Evolutionary conservation across 2,113 vertebrate genomes (phyloP), one percentile per base, ranked within the genome.

Genomic region (Podilymbus podiceps): DNA sequence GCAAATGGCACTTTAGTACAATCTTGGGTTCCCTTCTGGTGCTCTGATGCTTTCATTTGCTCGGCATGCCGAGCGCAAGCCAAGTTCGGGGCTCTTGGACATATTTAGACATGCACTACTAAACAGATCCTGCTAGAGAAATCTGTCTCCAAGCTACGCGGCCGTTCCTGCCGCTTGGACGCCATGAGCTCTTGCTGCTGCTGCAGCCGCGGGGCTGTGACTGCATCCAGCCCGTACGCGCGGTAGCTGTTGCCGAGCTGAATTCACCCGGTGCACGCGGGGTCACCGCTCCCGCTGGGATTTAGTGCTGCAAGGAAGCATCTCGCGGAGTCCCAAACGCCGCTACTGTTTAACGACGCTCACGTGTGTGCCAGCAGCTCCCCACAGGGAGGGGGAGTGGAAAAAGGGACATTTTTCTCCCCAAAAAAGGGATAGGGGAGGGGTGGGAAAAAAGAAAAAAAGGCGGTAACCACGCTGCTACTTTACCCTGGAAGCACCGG

Each of bases 31-130:
- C 89, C 92, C 86, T 92, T 91, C 81, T 95, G 86, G 85, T 68
- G 68, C 79, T 94, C 67, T 1, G 33, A 82, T 93, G 89, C 77
- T 95, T 97, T 97, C 95, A 97, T 49, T 85, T 85, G 92, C 94
- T 95, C 85, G 97, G 97, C 88, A 93, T 83, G 90, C 90, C 9
- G 40, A 80, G 77, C 1, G 10, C 59, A 66, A 88, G 96, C 95
- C 94, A 95, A 95, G 89, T 95, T 95, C 3, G 27, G 89, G 88
- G 94, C 96, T 96, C 87, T 88, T 96, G 89, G 94, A 95, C 95
- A 91, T 97, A 96, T 96, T 97, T 95, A 96, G 90, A 60, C 76
- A 97, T 87, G 90, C 93, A 30, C 95, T 81, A 75, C 80, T 87
- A 22, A 93, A 68, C 93, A 94, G 95, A 89, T 44, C 86, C 90